Evolutionary conservation across 2,113 vertebrate genomes (phyloP).

Genomic region (Ellobius talpinus): DNA sequence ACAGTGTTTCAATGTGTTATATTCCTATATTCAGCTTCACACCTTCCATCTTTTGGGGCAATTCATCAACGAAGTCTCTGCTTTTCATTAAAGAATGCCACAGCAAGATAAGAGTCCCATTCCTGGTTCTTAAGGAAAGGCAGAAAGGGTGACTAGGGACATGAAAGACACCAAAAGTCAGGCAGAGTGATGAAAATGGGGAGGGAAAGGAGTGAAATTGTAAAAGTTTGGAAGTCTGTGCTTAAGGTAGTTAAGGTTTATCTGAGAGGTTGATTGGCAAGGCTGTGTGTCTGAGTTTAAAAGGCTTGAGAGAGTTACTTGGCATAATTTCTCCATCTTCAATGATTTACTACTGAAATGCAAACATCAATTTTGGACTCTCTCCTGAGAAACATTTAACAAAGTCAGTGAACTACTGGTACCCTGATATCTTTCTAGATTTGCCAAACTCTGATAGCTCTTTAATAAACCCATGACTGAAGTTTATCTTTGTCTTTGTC

Average conservation of each 20-base stretch:
- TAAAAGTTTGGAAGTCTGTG: slow-evolving; percentile 51
- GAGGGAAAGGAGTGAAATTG: neutral
- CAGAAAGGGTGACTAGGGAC: neutral
- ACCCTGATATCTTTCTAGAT: slow-evolving; percentile 73
- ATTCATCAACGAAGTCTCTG: slow-evolving; percentile 58
- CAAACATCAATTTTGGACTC: slow-evolving; percentile 79
- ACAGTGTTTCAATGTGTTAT: neutral
- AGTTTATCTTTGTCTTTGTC: slow-evolving; percentile 73
- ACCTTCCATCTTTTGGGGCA: slow-evolving; percentile 56
- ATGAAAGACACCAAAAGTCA: slow-evolving; percentile 23
- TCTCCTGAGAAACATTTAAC: slow-evolving; percentile 75
- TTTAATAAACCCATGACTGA: slow-evolving; percentile 74
- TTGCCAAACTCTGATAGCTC: slow-evolving; percentile 79
- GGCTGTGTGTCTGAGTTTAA: slow-evolving; percentile 66
- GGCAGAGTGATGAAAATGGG: neutral
- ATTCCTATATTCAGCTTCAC: slow-evolving; percentile 49
- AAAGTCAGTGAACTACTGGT: slow-evolving; percentile 70
- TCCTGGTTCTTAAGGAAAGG: slow-evolving; percentile 7
- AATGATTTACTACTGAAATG: slow-evolving; percentile 71
- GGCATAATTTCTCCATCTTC: slow-evolving; percentile 82
- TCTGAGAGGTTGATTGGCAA: slow-evolving; percentile 67
- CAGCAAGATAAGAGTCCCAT: slow-evolving; percentile 54
- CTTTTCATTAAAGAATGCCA: slow-evolving; percentile 59
- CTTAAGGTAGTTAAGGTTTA: slow-evolving; percentile 51
- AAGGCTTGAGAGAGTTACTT: slow-evolving; percentile 77